Conservation (phyloP, 2,113 vertebrate species). For the Sturnus vulgaris region DNA sequence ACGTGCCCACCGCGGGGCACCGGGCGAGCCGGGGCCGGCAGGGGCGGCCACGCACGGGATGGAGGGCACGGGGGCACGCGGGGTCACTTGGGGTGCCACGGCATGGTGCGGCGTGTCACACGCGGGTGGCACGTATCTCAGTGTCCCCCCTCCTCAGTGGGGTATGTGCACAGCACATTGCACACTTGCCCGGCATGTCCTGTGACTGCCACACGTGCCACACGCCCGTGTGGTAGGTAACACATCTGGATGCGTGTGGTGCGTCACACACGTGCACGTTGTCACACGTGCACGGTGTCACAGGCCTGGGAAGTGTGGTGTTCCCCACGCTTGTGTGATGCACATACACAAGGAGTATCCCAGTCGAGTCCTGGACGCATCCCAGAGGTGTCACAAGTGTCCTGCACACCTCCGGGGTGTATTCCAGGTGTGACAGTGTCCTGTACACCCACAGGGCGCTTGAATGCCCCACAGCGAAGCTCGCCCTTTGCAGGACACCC, state of each 20-base stretch:
- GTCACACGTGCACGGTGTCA: background rate
- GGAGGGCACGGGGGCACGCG: too few relatives aligned
- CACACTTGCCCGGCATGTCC: accelerated
- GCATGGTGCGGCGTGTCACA: accelerated
- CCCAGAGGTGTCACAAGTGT: background rate
- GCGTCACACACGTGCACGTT: accelerated
- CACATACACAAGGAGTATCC: accelerated
- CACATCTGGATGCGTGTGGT: accelerated
- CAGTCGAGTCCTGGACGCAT: accelerated
- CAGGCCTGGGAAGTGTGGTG: background rate
- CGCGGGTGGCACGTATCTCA: accelerated
- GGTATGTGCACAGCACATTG: accelerated
- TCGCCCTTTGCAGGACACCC: background rate
- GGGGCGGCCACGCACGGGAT: accelerated
- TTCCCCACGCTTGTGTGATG: accelerated
- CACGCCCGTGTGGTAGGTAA: accelerated
- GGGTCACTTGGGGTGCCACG: accelerated
- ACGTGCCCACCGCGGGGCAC: background rate
- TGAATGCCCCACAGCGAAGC: accelerated
- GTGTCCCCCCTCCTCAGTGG: accelerated
- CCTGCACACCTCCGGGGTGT: background rate
- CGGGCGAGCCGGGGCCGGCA: background rate
- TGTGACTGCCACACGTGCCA: accelerated
- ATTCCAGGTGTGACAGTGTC: background rate
- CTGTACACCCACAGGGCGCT: background rate